These are phyloP conservation scores for Caerostris extrusa DNA, from an alignment of 1,140 invertebrate species.

Conservation along the genomic window DNA sequence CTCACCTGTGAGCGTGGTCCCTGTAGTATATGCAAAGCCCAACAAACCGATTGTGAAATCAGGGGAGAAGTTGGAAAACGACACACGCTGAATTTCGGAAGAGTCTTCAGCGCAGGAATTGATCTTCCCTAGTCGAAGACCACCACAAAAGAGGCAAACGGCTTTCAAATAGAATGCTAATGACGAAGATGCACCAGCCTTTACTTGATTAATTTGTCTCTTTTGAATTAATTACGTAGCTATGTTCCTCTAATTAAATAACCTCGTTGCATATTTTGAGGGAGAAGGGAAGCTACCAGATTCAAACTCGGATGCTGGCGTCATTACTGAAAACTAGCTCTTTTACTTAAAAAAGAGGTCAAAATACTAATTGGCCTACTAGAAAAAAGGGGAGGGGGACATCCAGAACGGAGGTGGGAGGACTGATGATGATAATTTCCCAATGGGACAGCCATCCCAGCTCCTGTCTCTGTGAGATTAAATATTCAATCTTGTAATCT, in stretches of 20 bases:
- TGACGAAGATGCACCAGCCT: conserved; percentile 26
- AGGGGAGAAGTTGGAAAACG: conserved; percentile 7
- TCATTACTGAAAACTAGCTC: conserved; percentile 32
- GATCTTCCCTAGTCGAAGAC: conserved; percentile 14
- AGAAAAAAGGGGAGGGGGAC: neutral
- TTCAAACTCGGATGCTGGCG: neutral
- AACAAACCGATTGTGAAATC: conserved; percentile 70
- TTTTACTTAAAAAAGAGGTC: conserved; percentile 48
- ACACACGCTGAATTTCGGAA: conserved; percentile 1
- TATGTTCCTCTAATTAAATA: conserved; percentile 73
- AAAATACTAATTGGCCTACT: conserved; percentile 68
- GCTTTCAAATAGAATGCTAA: conserved; percentile 73
- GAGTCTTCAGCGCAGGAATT: conserved; percentile 29
- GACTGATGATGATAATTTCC: conserved; percentile 54
- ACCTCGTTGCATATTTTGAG: conserved; percentile 71
- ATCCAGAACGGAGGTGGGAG: neutral
- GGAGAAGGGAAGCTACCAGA: neutral
- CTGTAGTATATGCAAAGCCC: neutral
- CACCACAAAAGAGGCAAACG: conserved; percentile 15
- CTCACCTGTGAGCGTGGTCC: neutral
- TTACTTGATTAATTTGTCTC: conserved; percentile 72
- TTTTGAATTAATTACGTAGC: conserved; percentile 72
- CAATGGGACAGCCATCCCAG: neutral
- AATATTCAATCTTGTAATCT: conserved; percentile 74
- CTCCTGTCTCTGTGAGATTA: conserved; percentile 53